Evolutionary conservation across 2,888 invertebrate genomes (phyloP).

Genomic region (Conus canariensis): DNA sequence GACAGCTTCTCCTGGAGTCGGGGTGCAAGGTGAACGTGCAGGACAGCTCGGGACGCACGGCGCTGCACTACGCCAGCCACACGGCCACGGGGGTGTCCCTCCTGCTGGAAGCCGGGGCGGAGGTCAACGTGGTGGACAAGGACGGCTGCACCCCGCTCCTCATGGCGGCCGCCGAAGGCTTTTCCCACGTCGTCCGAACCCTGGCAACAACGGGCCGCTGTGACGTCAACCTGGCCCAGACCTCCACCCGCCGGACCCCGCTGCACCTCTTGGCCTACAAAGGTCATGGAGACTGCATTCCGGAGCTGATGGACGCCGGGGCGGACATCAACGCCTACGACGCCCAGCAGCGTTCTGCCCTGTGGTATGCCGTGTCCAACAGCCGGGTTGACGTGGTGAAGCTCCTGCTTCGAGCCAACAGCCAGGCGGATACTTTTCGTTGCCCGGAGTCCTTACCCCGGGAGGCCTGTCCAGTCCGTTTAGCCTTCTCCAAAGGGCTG

Average conservation of each 20-base stretch:
- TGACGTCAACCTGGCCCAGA: slow-evolving; percentile 69
- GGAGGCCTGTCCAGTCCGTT: slow-evolving; percentile 63
- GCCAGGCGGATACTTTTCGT: slow-evolving; percentile 66
- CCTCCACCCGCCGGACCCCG: slow-evolving; percentile 63
- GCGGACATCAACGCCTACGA: slow-evolving; percentile 70
- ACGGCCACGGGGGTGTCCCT: slow-evolving; percentile 69
- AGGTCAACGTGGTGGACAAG: slow-evolving; percentile 67
- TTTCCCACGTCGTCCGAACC: slow-evolving; percentile 68
- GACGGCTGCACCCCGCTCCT: slow-evolving; percentile 73
- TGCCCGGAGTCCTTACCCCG: slow-evolving; percentile 56
- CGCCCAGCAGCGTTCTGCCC: slow-evolving; percentile 62
- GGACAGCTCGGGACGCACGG: slow-evolving; percentile 79
- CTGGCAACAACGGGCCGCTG: slow-evolving; percentile 63
- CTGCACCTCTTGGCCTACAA: slow-evolving; percentile 74
- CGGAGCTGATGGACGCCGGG: slow-evolving; percentile 64
- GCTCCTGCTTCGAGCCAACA: slow-evolving; percentile 69
- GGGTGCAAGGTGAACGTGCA: slow-evolving; percentile 63
- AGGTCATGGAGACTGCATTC: slow-evolving; percentile 71
- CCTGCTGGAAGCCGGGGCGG: slow-evolving; percentile 65
- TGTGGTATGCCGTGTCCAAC: slow-evolving; percentile 74
- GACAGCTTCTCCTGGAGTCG: slow-evolving; percentile 52
- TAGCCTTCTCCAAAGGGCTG: slow-evolving; percentile 63
- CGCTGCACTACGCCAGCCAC: slow-evolving; percentile 79
- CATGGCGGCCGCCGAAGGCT: slow-evolving; percentile 75
- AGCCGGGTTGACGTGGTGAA: slow-evolving; percentile 66